Base-by-base conservation (phyloP, 2,113 vertebrate species). In the Morone saxatilis region DNA sequence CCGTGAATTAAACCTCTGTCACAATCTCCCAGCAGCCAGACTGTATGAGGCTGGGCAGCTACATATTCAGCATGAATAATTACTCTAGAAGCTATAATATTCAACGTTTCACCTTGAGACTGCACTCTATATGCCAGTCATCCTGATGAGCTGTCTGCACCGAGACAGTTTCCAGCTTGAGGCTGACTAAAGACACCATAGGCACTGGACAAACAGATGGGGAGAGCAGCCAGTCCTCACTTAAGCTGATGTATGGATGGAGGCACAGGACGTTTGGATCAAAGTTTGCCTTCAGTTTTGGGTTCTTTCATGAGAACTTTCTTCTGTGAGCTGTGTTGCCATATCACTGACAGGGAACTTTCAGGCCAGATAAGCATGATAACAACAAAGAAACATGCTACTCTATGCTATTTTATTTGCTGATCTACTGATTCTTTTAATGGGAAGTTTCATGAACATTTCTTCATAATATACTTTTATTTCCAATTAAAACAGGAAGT, bases 141-240 rank as follows among this genome's bases (percentile, higher is more conserved):
- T 75, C 71, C 43, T 76, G 71, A 71, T 54, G 76, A 86, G 84
- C 63, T 69, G 80, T 83, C 76, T 65, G 51, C 76, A 25, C 53
- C 6, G n/a, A 78, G 51, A 51, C 41, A 12, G 38, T 6, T 51
- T 75, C 59, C 45, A 71, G 45, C 62, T 51, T 2, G 5, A 66
- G 70, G 70, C 70, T 41, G 66, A 76, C 38, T 43, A 12, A 40
- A 53, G 17, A 71, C 45, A 38, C 57, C 16, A 40, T 38, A 54
- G 62, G 72, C 57, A 0, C 57, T 5, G 69, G 51, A 71, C 54
- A 6, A 45, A 79, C 83, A 82, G 83, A 63, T 76, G 83, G 65
- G 40, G 51, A 66, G 41, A 57, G 47, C 48, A 61, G 50, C 40
- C n/a, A 9, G 1, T 40, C 41, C 4, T 50, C 68, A 50, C 72